phyloP scores from a whole-genome alignment of 2,888 invertebrate species.

The Apantesis nais region DNA sequence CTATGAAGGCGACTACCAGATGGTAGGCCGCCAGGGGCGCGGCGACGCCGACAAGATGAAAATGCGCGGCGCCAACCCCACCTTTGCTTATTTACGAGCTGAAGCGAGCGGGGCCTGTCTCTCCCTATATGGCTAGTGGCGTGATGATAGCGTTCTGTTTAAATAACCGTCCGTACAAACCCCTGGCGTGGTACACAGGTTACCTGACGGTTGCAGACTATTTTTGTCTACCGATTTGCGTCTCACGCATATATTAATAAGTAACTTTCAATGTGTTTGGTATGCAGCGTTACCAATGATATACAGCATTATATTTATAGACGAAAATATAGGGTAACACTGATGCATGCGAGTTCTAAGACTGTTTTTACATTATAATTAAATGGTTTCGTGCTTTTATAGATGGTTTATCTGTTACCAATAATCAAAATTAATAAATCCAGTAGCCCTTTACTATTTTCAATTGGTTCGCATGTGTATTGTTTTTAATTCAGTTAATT shows the following conservation, averaged over 20 bases:
- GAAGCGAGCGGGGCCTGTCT: constrained; percentile 1
- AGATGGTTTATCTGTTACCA: neutral
- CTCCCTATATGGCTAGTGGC: constrained; percentile 16
- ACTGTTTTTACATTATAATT: neutral
- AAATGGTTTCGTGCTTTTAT: neutral
- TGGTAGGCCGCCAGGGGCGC: too few species aligned
- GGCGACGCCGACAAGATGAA: too few species aligned
- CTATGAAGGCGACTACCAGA: too few species aligned
- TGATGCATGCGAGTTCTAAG: neutral
- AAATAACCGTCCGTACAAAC: constrained; percentile 11
- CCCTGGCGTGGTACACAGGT: neutral
- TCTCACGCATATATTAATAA: neutral
- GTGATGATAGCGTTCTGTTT: constrained; percentile 18
- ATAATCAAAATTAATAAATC: neutral
- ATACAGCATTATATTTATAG: neutral
- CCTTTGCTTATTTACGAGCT: constrained; percentile 11
- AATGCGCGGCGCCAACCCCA: constrained; percentile 13
- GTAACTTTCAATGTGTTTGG: neutral
- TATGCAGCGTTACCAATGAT: neutral
- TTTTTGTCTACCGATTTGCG: neutral
- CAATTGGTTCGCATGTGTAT: neutral
- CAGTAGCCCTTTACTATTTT: neutral
- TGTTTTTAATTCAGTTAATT: too few species aligned
- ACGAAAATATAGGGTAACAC: neutral
- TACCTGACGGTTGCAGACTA: constrained; percentile 9